Base-by-base conservation (phyloP, 2,113 vertebrate genomes). In the Balaeniceps rex region DNA sequence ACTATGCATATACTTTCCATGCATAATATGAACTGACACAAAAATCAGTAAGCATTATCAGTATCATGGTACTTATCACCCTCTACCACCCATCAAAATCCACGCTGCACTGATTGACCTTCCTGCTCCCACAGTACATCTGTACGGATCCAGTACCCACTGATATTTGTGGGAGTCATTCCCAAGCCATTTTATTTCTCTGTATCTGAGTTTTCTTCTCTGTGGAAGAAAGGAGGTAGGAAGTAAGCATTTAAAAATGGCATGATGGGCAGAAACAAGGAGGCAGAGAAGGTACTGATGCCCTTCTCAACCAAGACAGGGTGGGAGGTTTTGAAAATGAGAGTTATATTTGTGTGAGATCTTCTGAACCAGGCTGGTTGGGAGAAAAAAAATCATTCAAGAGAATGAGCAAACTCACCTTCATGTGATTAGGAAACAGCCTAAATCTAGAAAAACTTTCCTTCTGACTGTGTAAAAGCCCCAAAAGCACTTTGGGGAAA, bases 331-430 rank as follows among this genome's bases (percentile, higher is more conserved):
- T 80, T 68, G 33, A 87, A 89, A 91, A 71, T 14, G 7, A 69
- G 6, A n/a, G 11, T 64, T 64, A 11, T 71, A 38, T 52, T 69
- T 83, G 24, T 57, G 22, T 74, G 54, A 90, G n/a, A 57, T 16
- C 68, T 0, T 16, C 68, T 0, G 1, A 88, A 86, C 36, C 6
- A 61, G 22, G 6, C 5, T 86, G 16, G 3, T 0, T 80, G 49
- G 25, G 40, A 86, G 46, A 31, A 55, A 49, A 55, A 49, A 49
- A 86, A 83, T 51, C 5, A 65, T 64, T 81, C 25, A 31, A 86
- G 12, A 81, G 18, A 61, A 74, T 38, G 19, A 61, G 64, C 3
- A 77, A 88, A 81, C 33, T 68, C 52, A 84, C 36, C 12, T n/a
- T 84, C 19, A 36, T 16, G 51, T 28, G 28, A 77, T 60, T 83